A percentile compares a stretch with the other conserved stretches of the same genome.
Conservation (phyloP, 2,797 vertebrate species). For the Anguilla marmorata region DNA sequence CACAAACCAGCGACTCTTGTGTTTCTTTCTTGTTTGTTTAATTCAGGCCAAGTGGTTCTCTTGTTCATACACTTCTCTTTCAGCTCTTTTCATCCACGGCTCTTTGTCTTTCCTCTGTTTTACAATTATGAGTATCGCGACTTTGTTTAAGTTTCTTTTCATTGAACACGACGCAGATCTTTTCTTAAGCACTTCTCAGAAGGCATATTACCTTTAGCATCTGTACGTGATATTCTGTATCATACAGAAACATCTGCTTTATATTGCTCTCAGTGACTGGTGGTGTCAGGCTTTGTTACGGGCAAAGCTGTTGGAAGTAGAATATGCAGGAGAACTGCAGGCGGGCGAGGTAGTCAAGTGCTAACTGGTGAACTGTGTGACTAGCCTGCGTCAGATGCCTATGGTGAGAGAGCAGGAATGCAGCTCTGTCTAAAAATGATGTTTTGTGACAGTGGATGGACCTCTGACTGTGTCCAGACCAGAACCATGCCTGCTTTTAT, state of each 20-base stretch:
- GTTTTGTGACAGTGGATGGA: not conserved
- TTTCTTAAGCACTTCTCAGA: not conserved
- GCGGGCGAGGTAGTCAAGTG: not conserved
- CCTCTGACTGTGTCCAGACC: not conserved
- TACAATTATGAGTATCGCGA: not conserved
- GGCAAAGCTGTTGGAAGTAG: not conserved
- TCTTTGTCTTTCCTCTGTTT: not conserved
- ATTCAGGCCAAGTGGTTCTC: not conserved
- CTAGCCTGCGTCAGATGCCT: not conserved
- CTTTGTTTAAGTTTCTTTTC: not conserved
- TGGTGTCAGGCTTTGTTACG: not conserved
- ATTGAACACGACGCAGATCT: not conserved
- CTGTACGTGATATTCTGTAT: not conserved
- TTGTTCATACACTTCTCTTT: not conserved
- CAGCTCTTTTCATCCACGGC: not conserved
- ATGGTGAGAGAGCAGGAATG: not conserved
- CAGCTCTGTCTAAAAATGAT: not conserved
- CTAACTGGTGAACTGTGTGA: not conserved
- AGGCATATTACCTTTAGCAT: not conserved
- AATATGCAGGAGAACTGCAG: not conserved
- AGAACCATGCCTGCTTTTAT: not conserved
- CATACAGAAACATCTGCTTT: not conserved
- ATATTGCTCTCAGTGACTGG: not conserved
- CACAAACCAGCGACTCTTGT: not conserved
- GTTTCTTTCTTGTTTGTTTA: not conserved